Percentiles rank a stretch among this genome's conserved stretches.
These are phyloP conservation scores for Lycocerus yunnanus DNA, from an alignment of 2,888 invertebrate genomes.

Conservation along the genomic window DNA sequence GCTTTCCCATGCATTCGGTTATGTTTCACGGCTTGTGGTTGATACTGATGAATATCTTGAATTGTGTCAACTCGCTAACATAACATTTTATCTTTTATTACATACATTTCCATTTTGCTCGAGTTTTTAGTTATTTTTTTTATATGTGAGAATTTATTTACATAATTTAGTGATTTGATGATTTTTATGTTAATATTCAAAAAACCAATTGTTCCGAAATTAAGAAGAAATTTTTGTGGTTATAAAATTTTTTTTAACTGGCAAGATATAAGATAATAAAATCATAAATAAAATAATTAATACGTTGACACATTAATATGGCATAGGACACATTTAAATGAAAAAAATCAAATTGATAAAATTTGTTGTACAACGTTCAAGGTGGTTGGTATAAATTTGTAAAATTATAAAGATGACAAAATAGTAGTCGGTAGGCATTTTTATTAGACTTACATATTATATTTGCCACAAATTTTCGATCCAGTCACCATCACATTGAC, in stretches of 20 bases:
- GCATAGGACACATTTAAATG: background rate
- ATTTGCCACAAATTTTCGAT: background rate
- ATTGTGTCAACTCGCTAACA: constrained; percentile 39
- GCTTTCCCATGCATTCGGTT: constrained; percentile 47
- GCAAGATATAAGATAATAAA: background rate
- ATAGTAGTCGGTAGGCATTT: background rate
- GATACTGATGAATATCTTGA: constrained; percentile 47
- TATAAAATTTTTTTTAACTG: background rate
- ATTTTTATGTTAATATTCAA: background rate
- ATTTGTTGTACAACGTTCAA: background rate
- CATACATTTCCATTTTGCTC: constrained; percentile 20
- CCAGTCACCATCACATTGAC: background rate
- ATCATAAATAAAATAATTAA: background rate
- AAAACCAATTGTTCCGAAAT: background rate
- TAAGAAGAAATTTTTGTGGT: background rate
- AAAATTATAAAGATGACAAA: background rate
- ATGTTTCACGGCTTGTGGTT: constrained; percentile 48
- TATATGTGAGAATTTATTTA: constrained; percentile 4
- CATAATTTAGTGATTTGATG: background rate
- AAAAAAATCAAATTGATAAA: background rate
- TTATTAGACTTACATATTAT: background rate
- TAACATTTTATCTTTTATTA: constrained; percentile 31
- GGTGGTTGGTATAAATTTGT: background rate
- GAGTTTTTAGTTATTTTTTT: constrained; percentile 20
- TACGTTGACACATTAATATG: background rate